Conservation (phyloP, 2,888 invertebrate species). For the Mythimna ferrago region DNA sequence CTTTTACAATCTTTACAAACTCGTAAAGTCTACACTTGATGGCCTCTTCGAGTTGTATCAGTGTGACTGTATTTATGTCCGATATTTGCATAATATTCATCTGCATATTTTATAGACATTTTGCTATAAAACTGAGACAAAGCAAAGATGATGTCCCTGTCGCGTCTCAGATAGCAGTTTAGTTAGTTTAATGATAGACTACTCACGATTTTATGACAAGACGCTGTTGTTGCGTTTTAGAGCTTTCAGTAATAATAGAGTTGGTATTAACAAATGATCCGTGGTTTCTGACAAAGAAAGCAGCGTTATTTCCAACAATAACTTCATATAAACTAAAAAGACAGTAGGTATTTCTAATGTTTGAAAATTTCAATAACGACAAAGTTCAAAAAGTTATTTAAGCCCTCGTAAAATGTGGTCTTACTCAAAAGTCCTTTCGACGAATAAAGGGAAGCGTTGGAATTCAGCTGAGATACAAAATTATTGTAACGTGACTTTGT, state of each 20-base stretch:
- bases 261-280: background rate
- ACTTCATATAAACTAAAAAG: background rate
- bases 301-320: background rate
- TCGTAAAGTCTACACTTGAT: constrained; percentile 62
- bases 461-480: background rate
- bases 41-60: constrained; percentile 56
- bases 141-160: constrained; percentile 37
- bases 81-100: constrained; percentile 63
- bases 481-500: background rate
- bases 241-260: background rate
- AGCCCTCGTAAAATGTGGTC: background rate
- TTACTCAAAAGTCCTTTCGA: background rate
- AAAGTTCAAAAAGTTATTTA: background rate
- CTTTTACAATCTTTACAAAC: constrained; percentile 57
- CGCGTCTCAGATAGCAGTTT: constrained; percentile 31
- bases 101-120: constrained; percentile 52
- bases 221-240: constrained; percentile 9
- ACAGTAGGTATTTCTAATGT: background rate
- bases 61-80: constrained; percentile 55
- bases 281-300: background rate
- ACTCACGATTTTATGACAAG: constrained; percentile 9
- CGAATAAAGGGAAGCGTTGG: background rate
- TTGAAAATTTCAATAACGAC: background rate
- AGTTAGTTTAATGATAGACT: constrained; percentile 35
- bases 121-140: constrained; percentile 54